Evolutionary conservation across 1,140 invertebrate genomes (phyloP).

Genomic region (Teleopsis dalmanni): DNA sequence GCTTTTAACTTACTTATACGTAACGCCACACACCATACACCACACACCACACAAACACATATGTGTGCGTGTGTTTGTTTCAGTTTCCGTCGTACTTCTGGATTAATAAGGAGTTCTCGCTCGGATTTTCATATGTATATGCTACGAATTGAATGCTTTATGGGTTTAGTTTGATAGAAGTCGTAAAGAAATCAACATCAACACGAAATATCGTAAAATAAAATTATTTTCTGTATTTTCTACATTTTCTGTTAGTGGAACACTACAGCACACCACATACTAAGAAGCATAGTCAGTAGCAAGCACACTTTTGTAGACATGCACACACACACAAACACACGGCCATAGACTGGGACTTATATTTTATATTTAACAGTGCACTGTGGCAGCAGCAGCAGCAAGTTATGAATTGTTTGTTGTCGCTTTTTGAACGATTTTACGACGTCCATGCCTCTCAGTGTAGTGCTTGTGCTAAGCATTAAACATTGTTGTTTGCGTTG

Average conservation of each 20-base stretch:
- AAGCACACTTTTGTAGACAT: neutral
- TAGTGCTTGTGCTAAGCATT: no score
- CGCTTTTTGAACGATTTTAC: no score
- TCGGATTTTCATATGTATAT: constrained; percentile 46
- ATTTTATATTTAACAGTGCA: neutral
- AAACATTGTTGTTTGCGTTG: no score
- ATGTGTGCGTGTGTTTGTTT: no score
- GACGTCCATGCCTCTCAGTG: no score
- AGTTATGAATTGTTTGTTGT: no score
- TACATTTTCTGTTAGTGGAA: constrained; percentile 4
- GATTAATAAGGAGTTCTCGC: constrained; percentile 44
- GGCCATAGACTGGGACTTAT: neutral
- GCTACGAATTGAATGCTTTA: constrained; percentile 46
- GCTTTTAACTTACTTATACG: constrained; percentile 1
- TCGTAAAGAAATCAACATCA: constrained; percentile 47
- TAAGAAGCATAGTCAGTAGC: neutral
- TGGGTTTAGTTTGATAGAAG: constrained; percentile 46
- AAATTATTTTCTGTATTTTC: no score
- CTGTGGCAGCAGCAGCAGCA: no score
- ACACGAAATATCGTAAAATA: constrained; percentile 15
- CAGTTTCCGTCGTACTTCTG: constrained; percentile 20
- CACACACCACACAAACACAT: no score
- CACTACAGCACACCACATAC: neutral
- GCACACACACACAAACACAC: neutral
- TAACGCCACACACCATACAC: no score